Conservation (phyloP, 2,113 vertebrate species). For the Orycteropus afer region DNA sequence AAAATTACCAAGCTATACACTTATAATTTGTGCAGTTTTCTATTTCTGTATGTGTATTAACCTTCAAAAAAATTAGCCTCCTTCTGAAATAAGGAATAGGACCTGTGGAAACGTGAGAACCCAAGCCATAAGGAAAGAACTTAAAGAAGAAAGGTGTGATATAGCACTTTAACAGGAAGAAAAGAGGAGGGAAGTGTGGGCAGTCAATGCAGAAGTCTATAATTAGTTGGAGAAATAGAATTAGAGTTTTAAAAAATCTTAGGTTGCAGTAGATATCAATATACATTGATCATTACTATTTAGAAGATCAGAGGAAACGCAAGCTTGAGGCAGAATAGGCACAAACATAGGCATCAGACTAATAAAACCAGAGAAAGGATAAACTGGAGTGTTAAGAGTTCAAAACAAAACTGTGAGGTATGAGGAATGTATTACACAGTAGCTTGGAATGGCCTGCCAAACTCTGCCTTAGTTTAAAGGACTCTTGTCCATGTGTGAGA, state of each 20-base stretch:
- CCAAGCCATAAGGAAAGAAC: neutral
- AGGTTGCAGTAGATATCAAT: neutral
- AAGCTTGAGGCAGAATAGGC: neutral
- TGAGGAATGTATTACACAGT: neutral
- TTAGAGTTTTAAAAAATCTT: constrained; percentile 9
- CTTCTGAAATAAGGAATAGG: neutral
- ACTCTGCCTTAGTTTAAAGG: neutral
- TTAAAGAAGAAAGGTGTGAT: neutral
- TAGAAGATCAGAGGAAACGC: neutral
- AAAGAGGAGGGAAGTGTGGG: neutral
- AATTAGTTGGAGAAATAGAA: too few species aligned
- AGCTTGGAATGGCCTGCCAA: neutral
- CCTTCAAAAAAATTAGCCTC: too few species aligned
- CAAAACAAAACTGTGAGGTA: neutral
- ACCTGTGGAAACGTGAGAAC: neutral
- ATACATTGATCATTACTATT: too few species aligned
- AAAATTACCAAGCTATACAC: neutral
- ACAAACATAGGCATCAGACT: too few species aligned
- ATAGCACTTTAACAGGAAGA: neutral
- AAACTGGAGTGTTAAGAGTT: too few species aligned
- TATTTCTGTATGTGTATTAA: neutral
- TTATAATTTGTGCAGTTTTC: neutral
- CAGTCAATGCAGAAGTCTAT: neutral
- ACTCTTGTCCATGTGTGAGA: neutral
- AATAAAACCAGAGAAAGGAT: too few species aligned